A percentile compares a stretch with the other conserved stretches of the same genome.
These are phyloP conservation scores for Antigone vipio DNA, from an alignment of 2,113 vertebrate genomes.

Conservation along the genomic window DNA sequence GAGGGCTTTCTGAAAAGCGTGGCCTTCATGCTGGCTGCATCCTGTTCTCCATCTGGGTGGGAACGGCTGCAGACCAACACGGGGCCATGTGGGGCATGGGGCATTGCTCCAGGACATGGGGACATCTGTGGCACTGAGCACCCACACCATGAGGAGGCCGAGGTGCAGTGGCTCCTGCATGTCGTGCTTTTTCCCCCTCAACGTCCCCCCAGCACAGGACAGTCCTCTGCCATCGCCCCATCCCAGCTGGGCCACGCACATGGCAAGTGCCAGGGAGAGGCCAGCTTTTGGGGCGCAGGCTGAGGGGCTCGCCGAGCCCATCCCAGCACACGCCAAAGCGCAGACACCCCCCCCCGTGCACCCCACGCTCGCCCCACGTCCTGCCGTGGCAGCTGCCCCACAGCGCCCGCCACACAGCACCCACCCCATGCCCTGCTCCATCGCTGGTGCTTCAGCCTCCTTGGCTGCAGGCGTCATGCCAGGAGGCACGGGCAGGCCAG, in stretches of 20 bases:
- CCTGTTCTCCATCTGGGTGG: not conserved
- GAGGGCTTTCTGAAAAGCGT: not conserved
- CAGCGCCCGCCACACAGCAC: no score
- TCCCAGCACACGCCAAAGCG: not conserved
- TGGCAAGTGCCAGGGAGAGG: not conserved
- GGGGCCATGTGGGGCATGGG: not conserved
- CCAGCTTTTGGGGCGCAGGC: not conserved
- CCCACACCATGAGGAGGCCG: not conserved
- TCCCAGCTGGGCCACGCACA: fast-evolving
- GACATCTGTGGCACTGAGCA: not conserved
- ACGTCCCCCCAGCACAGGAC: not conserved
- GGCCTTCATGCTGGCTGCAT: fast-evolving
- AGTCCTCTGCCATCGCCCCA: not conserved
- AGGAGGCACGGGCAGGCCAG: fast-evolving
- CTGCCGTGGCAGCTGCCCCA: not conserved
- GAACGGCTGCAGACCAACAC: not conserved
- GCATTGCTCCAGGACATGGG: not conserved
- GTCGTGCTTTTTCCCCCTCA: not conserved
- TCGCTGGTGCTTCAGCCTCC: not conserved
- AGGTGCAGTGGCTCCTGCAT: fast-evolving
- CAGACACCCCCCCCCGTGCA: not conserved
- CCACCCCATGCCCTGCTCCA: not conserved
- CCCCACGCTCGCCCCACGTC: not conserved
- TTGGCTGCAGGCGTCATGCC: fast-evolving
- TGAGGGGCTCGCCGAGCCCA: not conserved